Evolutionary conservation across 2,797 vertebrate genomes (phyloP).

Genomic region (Aeoliscus strigatus): DNA sequence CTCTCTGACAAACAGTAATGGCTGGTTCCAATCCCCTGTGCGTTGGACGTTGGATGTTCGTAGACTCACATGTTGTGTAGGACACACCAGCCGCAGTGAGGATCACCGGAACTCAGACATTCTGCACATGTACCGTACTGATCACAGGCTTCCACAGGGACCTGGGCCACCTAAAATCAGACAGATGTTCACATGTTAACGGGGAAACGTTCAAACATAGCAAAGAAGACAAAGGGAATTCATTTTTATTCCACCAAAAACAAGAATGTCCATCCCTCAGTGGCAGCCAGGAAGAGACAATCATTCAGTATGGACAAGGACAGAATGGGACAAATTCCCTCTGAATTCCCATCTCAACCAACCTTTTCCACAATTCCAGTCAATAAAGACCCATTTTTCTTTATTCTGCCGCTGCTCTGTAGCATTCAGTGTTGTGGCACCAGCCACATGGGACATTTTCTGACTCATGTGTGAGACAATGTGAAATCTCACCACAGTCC

Average conservation of each 20-base stretch:
- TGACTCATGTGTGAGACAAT: too few species aligned
- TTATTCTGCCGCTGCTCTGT: too few species aligned
- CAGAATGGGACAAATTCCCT: too few species aligned
- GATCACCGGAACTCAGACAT: slow-evolving; percentile 90
- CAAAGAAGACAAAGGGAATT: too few species aligned
- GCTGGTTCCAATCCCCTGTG: slow-evolving; percentile 32
- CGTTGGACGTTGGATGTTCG: slow-evolving; percentile 2
- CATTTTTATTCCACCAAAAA: too few species aligned
- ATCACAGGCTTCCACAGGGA: slow-evolving; percentile 89
- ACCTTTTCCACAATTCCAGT: too few species aligned
- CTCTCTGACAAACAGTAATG: slow-evolving; percentile 21
- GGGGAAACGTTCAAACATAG: too few species aligned
- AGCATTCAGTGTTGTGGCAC: slow-evolving; percentile 17
- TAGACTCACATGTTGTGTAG: slow-evolving; percentile 90
- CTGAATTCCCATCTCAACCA: too few species aligned
- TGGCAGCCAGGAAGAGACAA: too few species aligned
- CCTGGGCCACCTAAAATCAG: slow-evolving; percentile 78
- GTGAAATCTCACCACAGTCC: slow-evolving; percentile 5
- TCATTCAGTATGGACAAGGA: too few species aligned
- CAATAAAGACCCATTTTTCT: too few species aligned
- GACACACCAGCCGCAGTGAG: slow-evolving; percentile 95
- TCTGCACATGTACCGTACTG: slow-evolving; percentile 86
- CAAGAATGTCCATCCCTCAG: too few species aligned
- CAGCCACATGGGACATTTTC: slow-evolving; percentile 14
- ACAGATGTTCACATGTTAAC: background rate